phyloP scores from a whole-genome alignment of 2,113 vertebrate species.

The Falco punctatus region DNA sequence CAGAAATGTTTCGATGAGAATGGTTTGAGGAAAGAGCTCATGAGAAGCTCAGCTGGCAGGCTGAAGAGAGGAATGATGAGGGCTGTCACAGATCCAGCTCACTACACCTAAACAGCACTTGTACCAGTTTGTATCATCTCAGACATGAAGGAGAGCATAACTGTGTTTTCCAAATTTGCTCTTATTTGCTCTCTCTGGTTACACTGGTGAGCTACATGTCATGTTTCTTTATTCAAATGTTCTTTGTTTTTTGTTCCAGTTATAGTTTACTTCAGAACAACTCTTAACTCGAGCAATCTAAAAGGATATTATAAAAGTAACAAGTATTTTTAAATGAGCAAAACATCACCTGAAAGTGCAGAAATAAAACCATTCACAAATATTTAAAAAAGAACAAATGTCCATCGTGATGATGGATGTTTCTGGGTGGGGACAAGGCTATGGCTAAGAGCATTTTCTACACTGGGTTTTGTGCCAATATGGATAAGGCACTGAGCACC shows the following conservation, averaged over 20 bases:
- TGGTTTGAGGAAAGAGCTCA: not conserved
- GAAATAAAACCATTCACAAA: not conserved
- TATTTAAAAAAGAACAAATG: fast-evolving
- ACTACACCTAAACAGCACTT: not conserved
- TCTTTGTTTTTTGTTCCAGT: not conserved
- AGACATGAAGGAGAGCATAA: not conserved
- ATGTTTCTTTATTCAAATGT: not conserved
- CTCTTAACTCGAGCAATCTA: not conserved
- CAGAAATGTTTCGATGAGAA: not conserved
- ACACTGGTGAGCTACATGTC: not conserved
- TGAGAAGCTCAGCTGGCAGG: not conserved
- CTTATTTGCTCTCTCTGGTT: not conserved
- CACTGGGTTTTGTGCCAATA: not conserved
- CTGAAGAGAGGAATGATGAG: not conserved
- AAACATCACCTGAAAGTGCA: not conserved
- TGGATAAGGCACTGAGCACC: not conserved
- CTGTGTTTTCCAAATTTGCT: not conserved
- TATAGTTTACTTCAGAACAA: not conserved
- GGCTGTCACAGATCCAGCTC: not conserved
- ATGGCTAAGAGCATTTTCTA: not conserved
- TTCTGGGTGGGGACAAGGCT: not conserved
- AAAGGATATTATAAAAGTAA: not conserved
- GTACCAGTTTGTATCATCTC: not conserved
- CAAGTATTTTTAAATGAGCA: not conserved
- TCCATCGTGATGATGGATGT: not conserved